Percentiles rank a stretch among this genome's conserved stretches.
These are phyloP conservation scores for Coecobrya sp. DNA, from an alignment of 2,888 invertebrate species.

Conservation along the genomic window DNA sequence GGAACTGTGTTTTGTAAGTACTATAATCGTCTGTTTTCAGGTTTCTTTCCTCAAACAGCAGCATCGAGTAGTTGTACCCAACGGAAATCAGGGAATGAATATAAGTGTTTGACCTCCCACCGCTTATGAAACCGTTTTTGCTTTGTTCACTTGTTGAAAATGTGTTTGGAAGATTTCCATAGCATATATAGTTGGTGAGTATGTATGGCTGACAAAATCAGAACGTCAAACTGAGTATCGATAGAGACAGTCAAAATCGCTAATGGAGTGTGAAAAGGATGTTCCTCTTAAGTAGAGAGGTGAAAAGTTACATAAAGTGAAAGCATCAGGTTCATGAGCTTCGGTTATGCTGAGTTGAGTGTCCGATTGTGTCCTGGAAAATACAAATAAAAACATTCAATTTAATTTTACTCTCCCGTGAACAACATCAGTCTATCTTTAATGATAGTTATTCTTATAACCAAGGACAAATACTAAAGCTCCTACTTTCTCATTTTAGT, in stretches of 20 bases:
- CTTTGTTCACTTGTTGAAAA: conserved; percentile 34
- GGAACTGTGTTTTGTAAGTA: conserved; percentile 3
- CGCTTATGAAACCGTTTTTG: background rate
- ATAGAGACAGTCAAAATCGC: background rate
- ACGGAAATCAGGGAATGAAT: background rate
- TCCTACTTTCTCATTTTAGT: too few relatives aligned
- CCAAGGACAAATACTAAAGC: too few relatives aligned
- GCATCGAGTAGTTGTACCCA: background rate
- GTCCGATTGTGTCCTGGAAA: background rate
- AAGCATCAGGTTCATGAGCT: background rate
- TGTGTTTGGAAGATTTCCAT: conserved; percentile 41
- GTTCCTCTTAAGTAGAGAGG: background rate
- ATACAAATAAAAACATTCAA: background rate
- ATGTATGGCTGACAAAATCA: conserved; percentile 19
- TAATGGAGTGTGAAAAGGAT: conserved; percentile 14
- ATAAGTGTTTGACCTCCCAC: background rate
- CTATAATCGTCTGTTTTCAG: background rate
- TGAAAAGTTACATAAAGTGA: background rate
- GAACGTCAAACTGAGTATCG: background rate
- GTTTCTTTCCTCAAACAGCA: background rate
- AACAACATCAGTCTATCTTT: background rate
- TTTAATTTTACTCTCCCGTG: background rate
- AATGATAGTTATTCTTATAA: background rate
- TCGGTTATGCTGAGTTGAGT: background rate
- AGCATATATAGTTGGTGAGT: background rate